Evolutionary conservation across 2,888 invertebrate species (phyloP).

Genomic region (Steinernema hermaphroditum): DNA sequence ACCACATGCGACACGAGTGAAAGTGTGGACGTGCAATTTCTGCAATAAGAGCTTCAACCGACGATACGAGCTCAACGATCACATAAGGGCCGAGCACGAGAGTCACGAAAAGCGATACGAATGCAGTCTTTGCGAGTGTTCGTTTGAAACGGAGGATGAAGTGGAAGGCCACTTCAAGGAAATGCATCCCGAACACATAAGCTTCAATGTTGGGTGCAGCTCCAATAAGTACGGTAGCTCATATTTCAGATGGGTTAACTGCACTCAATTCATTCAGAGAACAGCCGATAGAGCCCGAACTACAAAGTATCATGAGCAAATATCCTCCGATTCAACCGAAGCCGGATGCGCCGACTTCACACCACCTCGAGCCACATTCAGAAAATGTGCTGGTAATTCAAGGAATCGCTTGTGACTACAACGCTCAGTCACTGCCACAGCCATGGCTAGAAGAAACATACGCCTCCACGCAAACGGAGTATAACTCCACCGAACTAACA

Average conservation of each 20-base stretch:
- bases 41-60: background rate
- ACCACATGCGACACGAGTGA: background rate
- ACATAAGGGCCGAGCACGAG: conserved; percentile 1
- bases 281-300: background rate
- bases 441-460: background rate
- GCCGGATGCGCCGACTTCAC: background rate
- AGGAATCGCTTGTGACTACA: background rate
- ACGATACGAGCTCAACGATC: conserved; percentile 7
- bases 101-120: conserved; percentile 5
- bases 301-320: background rate
- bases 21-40: background rate
- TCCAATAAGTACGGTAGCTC: background rate
- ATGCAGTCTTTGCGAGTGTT: background rate
- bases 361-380: background rate
- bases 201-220: background rate
- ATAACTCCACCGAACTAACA: background rate
- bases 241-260: background rate
- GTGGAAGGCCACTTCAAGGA: background rate
- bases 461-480: conserved; percentile 20
- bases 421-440: background rate
- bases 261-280: too few relatives aligned
- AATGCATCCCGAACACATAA: background rate
- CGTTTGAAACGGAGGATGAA: background rate
- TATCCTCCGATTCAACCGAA: conserved; percentile 15
- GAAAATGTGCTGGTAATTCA: background rate